These are phyloP conservation scores for Callionymus lyra DNA, from an alignment of 2,113 vertebrate species.

Conservation along the genomic window DNA sequence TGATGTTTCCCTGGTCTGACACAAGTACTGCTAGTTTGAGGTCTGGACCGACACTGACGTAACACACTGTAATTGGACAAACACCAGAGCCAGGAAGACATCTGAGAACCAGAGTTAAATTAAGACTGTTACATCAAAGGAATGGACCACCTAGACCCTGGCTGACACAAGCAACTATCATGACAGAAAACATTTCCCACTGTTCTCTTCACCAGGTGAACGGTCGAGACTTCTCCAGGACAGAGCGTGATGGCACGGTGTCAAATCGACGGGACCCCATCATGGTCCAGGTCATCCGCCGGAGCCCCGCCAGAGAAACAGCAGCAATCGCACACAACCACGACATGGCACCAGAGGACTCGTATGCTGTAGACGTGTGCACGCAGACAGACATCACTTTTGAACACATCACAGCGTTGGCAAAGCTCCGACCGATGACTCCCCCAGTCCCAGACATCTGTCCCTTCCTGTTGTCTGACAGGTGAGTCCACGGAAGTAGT, in stretches of 20 bases:
- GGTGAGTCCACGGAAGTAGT: conserved; percentile 74
- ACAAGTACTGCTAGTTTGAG: too few relatives aligned
- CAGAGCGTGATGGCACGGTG: conserved; percentile 80
- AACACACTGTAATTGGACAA: too few relatives aligned
- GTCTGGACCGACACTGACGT: too few relatives aligned
- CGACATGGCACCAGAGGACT: conserved; percentile 54
- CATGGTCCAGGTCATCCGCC: conserved; percentile 82
- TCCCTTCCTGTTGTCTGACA: conserved; percentile 90
- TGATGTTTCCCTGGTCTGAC: too few relatives aligned
- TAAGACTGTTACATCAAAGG: too few relatives aligned
- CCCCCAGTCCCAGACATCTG: conserved; percentile 93
- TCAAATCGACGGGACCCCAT: conserved; percentile 88
- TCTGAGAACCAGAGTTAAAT: too few relatives aligned
- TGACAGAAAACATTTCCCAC: too few relatives aligned
- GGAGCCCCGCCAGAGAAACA: conserved; percentile 57
- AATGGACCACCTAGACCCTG: too few relatives aligned
- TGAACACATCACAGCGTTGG: conserved; percentile 88
- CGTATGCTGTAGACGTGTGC: conserved; percentile 75
- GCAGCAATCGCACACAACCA: conserved; percentile 20
- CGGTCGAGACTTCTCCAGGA: conserved; percentile 83
- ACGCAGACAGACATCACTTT: conserved; percentile 97
- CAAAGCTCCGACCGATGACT: conserved; percentile 81
- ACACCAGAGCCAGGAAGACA: too few relatives aligned
- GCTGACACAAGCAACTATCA: too few relatives aligned
- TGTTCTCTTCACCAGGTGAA: conserved; percentile 72